Evolutionary conservation across 2,797 vertebrate species (phyloP).

Genomic region (Chelidonichthys spinosus): DNA sequence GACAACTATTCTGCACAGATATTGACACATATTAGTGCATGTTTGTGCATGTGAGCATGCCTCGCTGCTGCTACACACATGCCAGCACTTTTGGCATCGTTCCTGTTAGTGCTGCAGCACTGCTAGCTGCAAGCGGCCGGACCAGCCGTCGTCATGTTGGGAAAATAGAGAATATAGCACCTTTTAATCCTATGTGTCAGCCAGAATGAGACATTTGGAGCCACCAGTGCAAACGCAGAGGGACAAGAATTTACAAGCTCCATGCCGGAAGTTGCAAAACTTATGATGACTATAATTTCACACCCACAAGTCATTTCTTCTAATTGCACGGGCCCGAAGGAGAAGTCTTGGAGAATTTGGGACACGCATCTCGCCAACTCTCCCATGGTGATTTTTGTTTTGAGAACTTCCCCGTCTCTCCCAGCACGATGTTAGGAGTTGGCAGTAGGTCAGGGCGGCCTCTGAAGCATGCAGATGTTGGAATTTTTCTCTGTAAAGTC

Average conservation of each 20-base stretch:
- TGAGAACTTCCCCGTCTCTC: conserved; percentile 21
- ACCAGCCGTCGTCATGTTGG: too few species aligned
- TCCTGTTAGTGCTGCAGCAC: too few species aligned
- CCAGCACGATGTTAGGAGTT: conserved; percentile 5
- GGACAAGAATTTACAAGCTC: neutral
- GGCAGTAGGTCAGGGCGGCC: conserved; percentile 22
- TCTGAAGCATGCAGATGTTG: conserved; percentile 23
- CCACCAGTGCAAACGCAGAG: neutral
- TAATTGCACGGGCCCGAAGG: neutral
- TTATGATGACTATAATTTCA: neutral
- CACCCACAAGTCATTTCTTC: neutral
- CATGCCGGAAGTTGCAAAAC: neutral
- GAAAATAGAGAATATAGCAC: too few species aligned
- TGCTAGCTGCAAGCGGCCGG: too few species aligned
- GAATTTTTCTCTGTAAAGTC: conserved; percentile 23
- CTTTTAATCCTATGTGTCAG: neutral
- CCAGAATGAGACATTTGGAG: neutral
- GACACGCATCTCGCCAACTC: conserved; percentile 3
- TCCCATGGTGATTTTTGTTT: conserved; percentile 35
- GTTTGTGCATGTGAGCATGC: too few species aligned
- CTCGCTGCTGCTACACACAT: too few species aligned
- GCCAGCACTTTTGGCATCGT: too few species aligned
- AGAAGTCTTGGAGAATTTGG: conserved; percentile 10
- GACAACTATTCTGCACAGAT: neutral
- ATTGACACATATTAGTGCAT: neutral